phyloP scores from a whole-genome alignment of 2,113 vertebrate species.

The Ploceus nigricollis region DNA sequence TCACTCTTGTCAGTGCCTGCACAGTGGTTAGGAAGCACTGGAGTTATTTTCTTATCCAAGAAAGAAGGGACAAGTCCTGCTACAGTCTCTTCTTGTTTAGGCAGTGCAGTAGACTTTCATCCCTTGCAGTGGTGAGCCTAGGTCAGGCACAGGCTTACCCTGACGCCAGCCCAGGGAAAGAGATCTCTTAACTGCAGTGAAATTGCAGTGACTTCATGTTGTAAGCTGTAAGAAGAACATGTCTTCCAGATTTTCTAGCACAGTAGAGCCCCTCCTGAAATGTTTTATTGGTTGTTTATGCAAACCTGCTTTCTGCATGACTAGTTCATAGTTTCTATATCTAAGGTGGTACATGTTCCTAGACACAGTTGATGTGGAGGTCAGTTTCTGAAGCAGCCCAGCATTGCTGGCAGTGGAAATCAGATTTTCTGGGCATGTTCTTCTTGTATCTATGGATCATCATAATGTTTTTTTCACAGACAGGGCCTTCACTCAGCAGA shows the following conservation, averaged over 20 bases:
- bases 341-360: background rate
- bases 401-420: background rate
- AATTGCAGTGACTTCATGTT: background rate
- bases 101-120: background rate
- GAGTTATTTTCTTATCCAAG: background rate
- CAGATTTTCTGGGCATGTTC: background rate
- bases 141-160: background rate
- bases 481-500: background rate
- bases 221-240: background rate
- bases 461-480: background rate
- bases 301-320: background rate
- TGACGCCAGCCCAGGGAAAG: background rate
- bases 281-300: background rate
- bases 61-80: background rate
- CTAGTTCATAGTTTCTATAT: background rate
- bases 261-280: background rate
- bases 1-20: background rate
- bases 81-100: background rate
- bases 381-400: background rate
- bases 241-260: background rate
- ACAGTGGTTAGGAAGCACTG: background rate
- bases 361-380: background rate
- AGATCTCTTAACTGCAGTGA: background rate
- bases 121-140: background rate
- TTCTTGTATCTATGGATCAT: background rate